Evolutionary conservation across 2,888 invertebrate genomes (phyloP).

Genomic region (Seladonia tumulorum): DNA sequence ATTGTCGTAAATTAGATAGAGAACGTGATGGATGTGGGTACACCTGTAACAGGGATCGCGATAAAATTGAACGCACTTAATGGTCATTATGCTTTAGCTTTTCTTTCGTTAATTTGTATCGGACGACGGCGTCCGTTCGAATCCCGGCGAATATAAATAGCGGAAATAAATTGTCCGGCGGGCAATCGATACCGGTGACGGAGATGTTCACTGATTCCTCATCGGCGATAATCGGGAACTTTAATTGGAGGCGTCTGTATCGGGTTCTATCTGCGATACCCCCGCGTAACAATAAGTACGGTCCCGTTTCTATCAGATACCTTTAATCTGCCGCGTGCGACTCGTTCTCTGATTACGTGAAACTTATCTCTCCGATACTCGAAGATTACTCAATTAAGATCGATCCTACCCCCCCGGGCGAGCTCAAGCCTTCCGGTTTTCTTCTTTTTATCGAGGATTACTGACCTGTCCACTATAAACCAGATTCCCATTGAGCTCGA

Average conservation of each 20-base stretch:
- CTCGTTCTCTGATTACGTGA: slow-evolving; percentile 43
- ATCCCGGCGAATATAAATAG: slow-evolving; percentile 8
- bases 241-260: slow-evolving; percentile 62
- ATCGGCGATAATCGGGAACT: slow-evolving; percentile 60
- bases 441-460: slow-evolving; percentile 15
- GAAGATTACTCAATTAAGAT: slow-evolving; percentile 34
- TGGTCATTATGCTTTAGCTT: background rate
- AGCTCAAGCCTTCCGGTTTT: slow-evolving; percentile 2
- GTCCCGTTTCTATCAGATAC: slow-evolving; percentile 63
- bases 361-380: slow-evolving; percentile 45
- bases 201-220: slow-evolving; percentile 57
- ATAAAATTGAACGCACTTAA: slow-evolving; percentile 10
- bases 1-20: background rate
- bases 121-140: background rate
- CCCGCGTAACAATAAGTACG: slow-evolving; percentile 64
- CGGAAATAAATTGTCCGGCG: slow-evolving; percentile 33
- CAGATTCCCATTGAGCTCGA: background rate
- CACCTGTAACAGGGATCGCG: background rate
- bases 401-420: background rate
- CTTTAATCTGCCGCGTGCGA: slow-evolving; percentile 49
- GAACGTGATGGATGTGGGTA: background rate
- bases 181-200: slow-evolving; percentile 43
- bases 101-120: background rate
- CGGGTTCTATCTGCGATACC: slow-evolving; percentile 53
- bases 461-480: slow-evolving; percentile 16